Evolutionary conservation across 2,888 invertebrate species (phyloP).

Genomic region (Macaria liturata): DNA sequence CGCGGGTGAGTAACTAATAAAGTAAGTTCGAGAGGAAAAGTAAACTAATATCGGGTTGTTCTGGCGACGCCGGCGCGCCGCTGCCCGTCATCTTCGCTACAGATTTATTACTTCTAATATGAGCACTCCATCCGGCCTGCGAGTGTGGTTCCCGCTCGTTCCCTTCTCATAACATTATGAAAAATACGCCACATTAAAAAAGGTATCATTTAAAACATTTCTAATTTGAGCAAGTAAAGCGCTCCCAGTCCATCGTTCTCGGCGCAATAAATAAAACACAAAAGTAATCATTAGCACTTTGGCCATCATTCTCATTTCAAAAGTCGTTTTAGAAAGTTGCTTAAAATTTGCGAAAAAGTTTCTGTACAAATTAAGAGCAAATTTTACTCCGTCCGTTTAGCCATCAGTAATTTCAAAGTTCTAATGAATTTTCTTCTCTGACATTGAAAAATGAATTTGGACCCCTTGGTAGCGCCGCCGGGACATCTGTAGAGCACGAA

Average conservation of each 20-base stretch:
- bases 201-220: constrained; percentile 11
- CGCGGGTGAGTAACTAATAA: constrained; percentile 77
- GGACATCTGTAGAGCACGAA: constrained; percentile 61
- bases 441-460: constrained; percentile 82
- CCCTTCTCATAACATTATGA: constrained; percentile 37
- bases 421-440: constrained; percentile 82
- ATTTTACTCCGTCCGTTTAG: constrained; percentile 81
- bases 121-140: constrained; percentile 54
- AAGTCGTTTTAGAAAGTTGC: constrained; percentile 75
- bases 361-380: constrained; percentile 81
- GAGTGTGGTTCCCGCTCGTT: constrained; percentile 54
- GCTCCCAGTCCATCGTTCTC: constrained; percentile 33
- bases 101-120: constrained; percentile 80
- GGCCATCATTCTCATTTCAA: constrained; percentile 75
- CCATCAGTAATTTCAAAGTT: constrained; percentile 83
- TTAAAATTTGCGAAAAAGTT: constrained; percentile 78
- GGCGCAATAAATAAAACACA: constrained; percentile 53
- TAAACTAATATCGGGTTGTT: constrained; percentile 82
- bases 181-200: constrained; percentile 8
- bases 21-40: constrained; percentile 82
- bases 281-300: constrained; percentile 76
- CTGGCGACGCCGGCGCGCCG: constrained; percentile 53
- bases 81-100: constrained; percentile 58
- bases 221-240: constrained; percentile 26
- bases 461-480: constrained; percentile 64